Percentiles rank a stretch among this genome's conserved stretches.
Conservation (phyloP, 2,797 vertebrate species). For the Acanthurus leucopareius region DNA sequence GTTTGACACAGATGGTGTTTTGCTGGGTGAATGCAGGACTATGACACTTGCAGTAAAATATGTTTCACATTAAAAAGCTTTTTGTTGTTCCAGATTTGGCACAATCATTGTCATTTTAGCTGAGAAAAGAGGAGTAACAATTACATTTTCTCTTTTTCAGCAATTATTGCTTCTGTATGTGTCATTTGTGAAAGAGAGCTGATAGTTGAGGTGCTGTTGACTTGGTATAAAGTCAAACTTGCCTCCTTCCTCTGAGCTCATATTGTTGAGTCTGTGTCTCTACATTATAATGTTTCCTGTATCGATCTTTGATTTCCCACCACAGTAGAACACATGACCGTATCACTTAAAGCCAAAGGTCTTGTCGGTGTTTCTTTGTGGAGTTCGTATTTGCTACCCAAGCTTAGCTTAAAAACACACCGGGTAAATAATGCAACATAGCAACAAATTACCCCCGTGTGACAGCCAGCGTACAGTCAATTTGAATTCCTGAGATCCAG, state of each 20-base stretch:
- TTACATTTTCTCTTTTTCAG: neutral
- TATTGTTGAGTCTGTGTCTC: no score
- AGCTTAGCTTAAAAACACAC: neutral
- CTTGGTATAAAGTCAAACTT: no score
- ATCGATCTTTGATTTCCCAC: no score
- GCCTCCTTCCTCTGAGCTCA: no score
- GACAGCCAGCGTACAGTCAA: neutral
- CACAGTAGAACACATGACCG: no score
- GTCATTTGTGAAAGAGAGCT: neutral
- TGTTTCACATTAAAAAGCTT: slow-evolving; percentile 31
- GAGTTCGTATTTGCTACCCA: no score
- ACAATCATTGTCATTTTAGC: slow-evolving; percentile 6
- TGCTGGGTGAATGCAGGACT: slow-evolving; percentile 12
- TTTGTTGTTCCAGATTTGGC: neutral
- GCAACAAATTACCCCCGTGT: neutral
- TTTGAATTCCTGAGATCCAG: neutral
- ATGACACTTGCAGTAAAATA: slow-evolving; percentile 20
- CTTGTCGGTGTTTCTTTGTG: no score
- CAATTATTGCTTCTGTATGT: neutral
- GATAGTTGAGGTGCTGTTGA: no score
- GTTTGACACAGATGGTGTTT: slow-evolving; percentile 48
- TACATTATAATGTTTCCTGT: no score
- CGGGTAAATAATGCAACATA: neutral
- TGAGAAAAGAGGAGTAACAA: neutral
- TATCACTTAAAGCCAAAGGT: no score